Percentiles rank a stretch among this genome's conserved stretches.
phyloP scores from a whole-genome alignment of 2,113 vertebrate genomes.

The Mionectes macconnelli region DNA sequence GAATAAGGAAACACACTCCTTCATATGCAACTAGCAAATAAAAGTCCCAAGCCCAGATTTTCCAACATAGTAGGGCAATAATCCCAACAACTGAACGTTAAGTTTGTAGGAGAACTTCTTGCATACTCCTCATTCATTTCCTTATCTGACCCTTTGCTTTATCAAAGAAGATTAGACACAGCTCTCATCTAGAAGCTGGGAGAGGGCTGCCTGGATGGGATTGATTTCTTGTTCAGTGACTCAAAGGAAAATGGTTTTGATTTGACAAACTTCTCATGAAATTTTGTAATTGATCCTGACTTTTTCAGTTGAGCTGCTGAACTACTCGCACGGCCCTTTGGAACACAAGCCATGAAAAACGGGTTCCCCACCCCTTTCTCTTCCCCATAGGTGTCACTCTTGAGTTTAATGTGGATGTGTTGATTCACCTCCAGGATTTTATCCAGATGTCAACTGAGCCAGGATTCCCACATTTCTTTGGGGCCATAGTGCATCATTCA shows the following conservation, averaged over 20 bases:
- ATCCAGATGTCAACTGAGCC: not conserved
- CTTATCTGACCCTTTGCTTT: not conserved
- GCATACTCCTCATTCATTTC: not conserved
- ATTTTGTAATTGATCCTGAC: not conserved
- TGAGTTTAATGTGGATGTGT: not conserved
- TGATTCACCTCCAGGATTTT: not conserved
- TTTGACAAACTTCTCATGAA: not conserved
- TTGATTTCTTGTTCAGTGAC: not conserved
- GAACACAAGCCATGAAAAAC: fast-evolving
- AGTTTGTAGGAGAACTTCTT: not conserved
- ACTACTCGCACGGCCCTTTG: not conserved
- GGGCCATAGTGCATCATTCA: not conserved
- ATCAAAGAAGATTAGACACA: not conserved
- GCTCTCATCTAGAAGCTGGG: not conserved
- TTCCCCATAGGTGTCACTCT: conserved; percentile 33
- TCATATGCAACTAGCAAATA: not conserved
- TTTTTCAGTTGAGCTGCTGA: not conserved
- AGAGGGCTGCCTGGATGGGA: not conserved
- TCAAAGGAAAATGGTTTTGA: not conserved
- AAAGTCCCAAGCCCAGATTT: not conserved
- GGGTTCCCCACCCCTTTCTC: not conserved
- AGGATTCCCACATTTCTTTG: not conserved
- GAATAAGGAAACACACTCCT: not conserved
- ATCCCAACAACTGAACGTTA: not conserved
- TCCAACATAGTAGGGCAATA: not conserved